Evolutionary conservation across 2,888 invertebrate species (phyloP).

Genomic region (Slavum lentiscoides): DNA sequence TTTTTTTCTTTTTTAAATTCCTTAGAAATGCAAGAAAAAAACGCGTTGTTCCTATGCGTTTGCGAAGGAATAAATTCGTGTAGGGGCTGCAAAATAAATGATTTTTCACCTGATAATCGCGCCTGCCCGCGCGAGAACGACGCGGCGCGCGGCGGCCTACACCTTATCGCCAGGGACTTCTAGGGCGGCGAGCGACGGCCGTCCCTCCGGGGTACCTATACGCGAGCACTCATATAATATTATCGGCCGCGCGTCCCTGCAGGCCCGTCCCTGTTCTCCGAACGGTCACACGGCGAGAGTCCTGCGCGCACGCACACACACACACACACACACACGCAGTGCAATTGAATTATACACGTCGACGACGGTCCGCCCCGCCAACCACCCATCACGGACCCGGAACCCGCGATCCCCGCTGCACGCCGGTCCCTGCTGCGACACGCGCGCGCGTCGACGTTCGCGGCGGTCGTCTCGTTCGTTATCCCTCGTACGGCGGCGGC

Average conservation of each 20-base stretch:
- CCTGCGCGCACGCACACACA: constrained; percentile 1
- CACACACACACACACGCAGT: constrained; percentile 37
- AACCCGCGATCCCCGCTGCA: not conserved
- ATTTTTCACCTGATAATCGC: too few relatives aligned
- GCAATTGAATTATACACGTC: constrained; percentile 46
- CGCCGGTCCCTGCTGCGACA: too few relatives aligned
- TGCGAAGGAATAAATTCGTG: too few relatives aligned
- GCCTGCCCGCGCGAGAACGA: too few relatives aligned
- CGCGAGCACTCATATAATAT: not conserved
- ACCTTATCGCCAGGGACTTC: too few relatives aligned
- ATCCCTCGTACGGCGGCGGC: not conserved
- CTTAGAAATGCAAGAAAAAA: too few relatives aligned
- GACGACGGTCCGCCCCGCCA: constrained; percentile 7
- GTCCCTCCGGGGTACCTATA: constrained; percentile 16
- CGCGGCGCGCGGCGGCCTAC: too few relatives aligned
- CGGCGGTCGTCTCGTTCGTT: constrained; percentile 23
- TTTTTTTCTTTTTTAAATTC: too few relatives aligned
- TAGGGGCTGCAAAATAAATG: too few relatives aligned
- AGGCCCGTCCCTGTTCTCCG: not conserved
- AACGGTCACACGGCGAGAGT: constrained; percentile 7
- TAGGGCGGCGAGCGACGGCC: not conserved
- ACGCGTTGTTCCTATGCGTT: too few relatives aligned
- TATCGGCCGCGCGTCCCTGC: too few relatives aligned
- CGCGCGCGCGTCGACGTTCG: not conserved
- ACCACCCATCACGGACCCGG: not conserved